A percentile compares a stretch with the other conserved stretches of the same genome.
Conservation (phyloP, 2,113 vertebrate species). For the Xyliphius kryptos region DNA sequence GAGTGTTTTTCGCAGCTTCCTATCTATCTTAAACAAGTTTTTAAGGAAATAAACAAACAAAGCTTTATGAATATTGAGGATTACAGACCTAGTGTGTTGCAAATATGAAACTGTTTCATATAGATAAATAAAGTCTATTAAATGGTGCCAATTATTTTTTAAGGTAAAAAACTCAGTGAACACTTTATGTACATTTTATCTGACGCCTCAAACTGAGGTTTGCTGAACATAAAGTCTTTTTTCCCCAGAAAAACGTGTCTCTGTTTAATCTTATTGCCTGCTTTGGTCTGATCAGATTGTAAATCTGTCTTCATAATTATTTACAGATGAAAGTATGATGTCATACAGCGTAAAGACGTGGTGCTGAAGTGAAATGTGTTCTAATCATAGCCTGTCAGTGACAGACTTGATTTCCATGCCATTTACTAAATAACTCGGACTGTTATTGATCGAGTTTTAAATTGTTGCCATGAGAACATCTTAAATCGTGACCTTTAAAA, state of each 20-base stretch:
- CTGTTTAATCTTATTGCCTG: constrained; percentile 11
- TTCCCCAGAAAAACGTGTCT: constrained; percentile 19
- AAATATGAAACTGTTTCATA: constrained; percentile 3
- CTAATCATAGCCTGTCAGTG: too few species aligned
- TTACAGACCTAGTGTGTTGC: constrained; percentile 15
- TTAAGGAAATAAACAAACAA: constrained; percentile 15
- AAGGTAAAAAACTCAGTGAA: constrained; percentile 35
- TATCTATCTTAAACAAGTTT: too few species aligned
- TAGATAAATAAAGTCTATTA: constrained; percentile 17
- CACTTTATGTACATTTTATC: constrained; percentile 33
- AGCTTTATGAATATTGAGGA: constrained; percentile 19
- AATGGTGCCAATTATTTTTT: constrained; percentile 30
- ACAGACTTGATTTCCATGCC: too few species aligned
- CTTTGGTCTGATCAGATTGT: not conserved
- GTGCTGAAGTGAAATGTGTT: too few species aligned
- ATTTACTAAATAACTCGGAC: too few species aligned
- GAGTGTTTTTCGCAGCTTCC: constrained; percentile 37
- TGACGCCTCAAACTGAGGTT: constrained; percentile 34
- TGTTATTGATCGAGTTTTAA: too few species aligned
- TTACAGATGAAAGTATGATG: too few species aligned
- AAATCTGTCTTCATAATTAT: not conserved
- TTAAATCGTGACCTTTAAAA: too few species aligned
- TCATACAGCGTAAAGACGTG: too few species aligned
- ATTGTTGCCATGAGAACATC: not conserved
- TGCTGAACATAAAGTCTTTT: constrained; percentile 35